Evolutionary conservation across 2,797 vertebrate genomes (phyloP).

Genomic region (Micrastur ruficollis): DNA sequence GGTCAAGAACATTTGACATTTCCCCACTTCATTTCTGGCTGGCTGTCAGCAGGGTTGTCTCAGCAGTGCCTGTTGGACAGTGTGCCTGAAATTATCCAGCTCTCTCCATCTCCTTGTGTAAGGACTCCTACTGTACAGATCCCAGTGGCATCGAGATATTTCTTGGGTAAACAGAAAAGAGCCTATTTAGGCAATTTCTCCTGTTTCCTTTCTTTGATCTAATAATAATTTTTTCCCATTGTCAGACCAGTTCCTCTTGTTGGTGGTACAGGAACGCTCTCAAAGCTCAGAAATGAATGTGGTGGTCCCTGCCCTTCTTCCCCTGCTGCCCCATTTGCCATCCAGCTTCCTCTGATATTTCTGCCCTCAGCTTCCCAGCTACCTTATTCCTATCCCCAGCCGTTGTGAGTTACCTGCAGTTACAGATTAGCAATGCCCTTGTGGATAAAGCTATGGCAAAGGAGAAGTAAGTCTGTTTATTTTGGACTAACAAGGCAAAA

Average conservation of each 20-base stretch:
- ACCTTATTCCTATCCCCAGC: background rate
- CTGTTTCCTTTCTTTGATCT: background rate
- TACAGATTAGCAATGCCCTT: background rate
- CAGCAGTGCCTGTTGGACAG: background rate
- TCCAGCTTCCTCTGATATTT: background rate
- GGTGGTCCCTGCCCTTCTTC: background rate
- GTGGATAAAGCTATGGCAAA: background rate
- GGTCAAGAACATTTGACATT: constrained; percentile 25
- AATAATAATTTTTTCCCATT: fast-evolving
- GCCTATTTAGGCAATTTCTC: background rate
- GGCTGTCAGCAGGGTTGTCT: background rate
- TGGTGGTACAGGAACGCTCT: background rate
- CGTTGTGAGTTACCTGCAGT: fast-evolving
- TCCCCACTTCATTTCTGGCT: constrained; percentile 27
- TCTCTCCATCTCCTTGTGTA: background rate
- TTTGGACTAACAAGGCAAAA: background rate
- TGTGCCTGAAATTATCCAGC: background rate
- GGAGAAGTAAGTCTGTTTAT: background rate
- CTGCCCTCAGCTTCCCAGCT: background rate
- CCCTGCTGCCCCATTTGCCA: background rate
- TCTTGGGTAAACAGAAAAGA: background rate
- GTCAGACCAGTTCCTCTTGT: background rate
- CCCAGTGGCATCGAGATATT: background rate
- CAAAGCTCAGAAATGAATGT: background rate
- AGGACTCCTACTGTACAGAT: background rate